Percentiles rank a stretch among this genome's conserved stretches.
Evolutionary conservation across 2,888 invertebrate genomes (phyloP).

Genomic region (Mactromeris polynyma): DNA sequence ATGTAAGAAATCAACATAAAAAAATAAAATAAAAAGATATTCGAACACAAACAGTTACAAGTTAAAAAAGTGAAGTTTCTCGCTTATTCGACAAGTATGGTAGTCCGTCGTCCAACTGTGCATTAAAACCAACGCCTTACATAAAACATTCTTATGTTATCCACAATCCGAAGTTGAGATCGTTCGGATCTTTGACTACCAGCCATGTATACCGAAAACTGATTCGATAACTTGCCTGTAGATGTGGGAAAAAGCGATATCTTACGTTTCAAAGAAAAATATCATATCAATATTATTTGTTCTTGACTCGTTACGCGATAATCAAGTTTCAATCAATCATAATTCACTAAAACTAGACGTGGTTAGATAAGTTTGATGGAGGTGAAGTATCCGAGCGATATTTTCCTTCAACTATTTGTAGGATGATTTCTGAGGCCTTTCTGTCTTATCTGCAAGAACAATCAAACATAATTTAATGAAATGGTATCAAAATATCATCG

Average conservation of each 20-base stretch:
- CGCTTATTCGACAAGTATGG: no score
- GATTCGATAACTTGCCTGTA: not conserved
- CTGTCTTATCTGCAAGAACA: not conserved
- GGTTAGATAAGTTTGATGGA: not conserved
- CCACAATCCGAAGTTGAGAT: no score
- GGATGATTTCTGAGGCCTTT: not conserved
- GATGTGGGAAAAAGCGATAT: not conserved
- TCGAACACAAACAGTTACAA: no score
- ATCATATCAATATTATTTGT: not conserved
- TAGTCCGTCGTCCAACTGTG: no score
- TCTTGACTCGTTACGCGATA: not conserved
- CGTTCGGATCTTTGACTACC: not conserved
- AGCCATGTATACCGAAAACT: not conserved
- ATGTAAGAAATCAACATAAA: no score
- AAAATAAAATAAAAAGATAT: no score
- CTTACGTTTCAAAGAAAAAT: not conserved
- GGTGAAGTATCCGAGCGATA: not conserved
- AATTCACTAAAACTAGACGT: constrained; percentile 1
- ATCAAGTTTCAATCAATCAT: not conserved
- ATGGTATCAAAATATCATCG: not conserved
- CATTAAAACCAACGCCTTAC: no score
- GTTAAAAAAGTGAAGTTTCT: no score
- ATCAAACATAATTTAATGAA: not conserved
- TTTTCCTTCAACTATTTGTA: not conserved
- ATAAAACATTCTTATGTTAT: no score